Conservation (phyloP, 2,113 vertebrate species). For the Hepsetus odoe region DNA sequence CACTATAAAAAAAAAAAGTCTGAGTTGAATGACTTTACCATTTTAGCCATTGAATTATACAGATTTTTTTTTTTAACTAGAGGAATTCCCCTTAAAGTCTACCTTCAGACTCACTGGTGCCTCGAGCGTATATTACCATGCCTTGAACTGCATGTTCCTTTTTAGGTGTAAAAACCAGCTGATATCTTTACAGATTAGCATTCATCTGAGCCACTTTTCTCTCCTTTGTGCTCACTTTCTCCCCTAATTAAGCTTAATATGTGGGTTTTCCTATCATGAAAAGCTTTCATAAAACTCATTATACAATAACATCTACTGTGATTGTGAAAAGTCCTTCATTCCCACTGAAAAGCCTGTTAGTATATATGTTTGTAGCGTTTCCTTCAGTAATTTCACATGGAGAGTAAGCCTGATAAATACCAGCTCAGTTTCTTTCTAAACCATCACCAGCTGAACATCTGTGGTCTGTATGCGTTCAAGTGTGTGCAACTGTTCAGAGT, state of each 20-base stretch:
- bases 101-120: constrained; percentile 22
- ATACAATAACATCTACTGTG: neutral
- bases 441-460: constrained; percentile 26
- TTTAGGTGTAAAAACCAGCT: constrained; percentile 41
- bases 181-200: constrained; percentile 19
- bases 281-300: neutral
- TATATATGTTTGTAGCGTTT: neutral
- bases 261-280: neutral
- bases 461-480: constrained; percentile 28
- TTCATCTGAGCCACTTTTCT: neutral
- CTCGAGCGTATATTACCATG: constrained; percentile 11
- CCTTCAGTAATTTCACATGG: neutral
- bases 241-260: neutral
- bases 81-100: no score
- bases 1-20: no score
- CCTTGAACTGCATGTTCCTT: constrained; percentile 10
- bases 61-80: no score
- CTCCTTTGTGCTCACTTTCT: neutral
- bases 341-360: neutral
- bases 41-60: no score
- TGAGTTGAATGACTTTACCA: no score
- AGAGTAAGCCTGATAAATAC: constrained; percentile 17
- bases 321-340: neutral
- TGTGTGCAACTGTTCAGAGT: constrained; percentile 51
- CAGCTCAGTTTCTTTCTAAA: constrained; percentile 3